phyloP scores from a whole-genome alignment of 2,888 invertebrate species.

The Euphydryas editha region DNA sequence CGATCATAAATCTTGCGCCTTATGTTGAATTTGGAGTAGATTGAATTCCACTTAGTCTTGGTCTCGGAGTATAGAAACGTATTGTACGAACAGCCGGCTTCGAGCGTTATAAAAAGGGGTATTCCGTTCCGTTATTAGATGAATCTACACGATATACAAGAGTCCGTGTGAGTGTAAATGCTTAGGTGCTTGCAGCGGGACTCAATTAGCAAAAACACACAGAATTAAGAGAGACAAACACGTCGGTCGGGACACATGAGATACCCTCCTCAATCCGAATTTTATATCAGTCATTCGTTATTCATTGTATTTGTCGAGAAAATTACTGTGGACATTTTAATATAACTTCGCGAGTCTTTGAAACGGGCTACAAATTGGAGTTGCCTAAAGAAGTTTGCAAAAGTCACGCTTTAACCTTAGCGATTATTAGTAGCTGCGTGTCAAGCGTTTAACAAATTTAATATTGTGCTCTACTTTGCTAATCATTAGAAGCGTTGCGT shows the following conservation, averaged over 20 bases:
- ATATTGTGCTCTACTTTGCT: conserved; percentile 66
- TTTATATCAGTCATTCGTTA: conserved; percentile 81
- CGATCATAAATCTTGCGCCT: conserved; percentile 84
- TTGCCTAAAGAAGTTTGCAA: conserved; percentile 68
- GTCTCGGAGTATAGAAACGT: conserved; percentile 57
- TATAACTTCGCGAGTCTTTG: conserved; percentile 72
- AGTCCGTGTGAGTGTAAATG: conserved; percentile 49
- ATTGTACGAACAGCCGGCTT: conserved; percentile 30
- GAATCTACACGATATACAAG: conserved; percentile 63
- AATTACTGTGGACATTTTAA: conserved; percentile 83
- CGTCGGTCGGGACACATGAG: conserved; percentile 70
- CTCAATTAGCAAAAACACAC: conserved; percentile 82
- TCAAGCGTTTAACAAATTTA: conserved; percentile 69
- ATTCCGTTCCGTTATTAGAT: conserved; percentile 59
- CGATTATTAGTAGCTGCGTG: conserved; percentile 67
- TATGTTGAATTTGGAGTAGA: conserved; percentile 79
- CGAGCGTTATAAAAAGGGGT: conserved; percentile 41
- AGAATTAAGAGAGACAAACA: conserved; percentile 81
- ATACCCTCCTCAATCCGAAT: conserved; percentile 78
- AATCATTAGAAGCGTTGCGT: conserved; percentile 58
- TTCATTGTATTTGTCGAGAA: conserved; percentile 81
- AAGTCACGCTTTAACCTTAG: conserved; percentile 68
- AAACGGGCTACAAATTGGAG: conserved; percentile 69
- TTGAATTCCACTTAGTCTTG: conserved; percentile 67
- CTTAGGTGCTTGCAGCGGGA: conserved; percentile 65